Evolutionary conservation across 2,888 invertebrate genomes (phyloP).

Genomic region (Limnephilus marmoratus): DNA sequence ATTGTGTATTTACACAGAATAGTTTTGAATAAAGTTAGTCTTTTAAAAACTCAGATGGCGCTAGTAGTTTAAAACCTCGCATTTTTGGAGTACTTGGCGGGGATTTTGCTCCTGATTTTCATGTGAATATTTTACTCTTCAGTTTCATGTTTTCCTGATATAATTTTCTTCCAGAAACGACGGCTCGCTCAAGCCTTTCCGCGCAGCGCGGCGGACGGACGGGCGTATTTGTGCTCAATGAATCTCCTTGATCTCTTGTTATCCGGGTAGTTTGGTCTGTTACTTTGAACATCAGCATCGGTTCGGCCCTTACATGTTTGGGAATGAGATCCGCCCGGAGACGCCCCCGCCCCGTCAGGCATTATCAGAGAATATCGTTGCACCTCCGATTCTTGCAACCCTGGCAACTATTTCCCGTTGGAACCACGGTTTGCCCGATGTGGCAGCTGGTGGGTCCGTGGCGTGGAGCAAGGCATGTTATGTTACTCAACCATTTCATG

Average conservation of each 20-base stretch:
- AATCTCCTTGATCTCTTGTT: neutral
- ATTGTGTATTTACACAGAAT: neutral
- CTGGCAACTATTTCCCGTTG: neutral
- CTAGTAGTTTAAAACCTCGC: neutral
- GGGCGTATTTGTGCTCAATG: neutral
- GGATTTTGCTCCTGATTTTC: neutral
- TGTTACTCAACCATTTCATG: neutral
- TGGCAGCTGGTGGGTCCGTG: neutral
- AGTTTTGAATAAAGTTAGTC: neutral
- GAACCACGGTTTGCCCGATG: neutral
- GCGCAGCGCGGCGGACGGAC: too few species aligned
- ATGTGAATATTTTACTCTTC: neutral
- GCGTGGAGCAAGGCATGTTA: neutral
- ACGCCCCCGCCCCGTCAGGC: neutral
- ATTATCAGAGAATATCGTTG: neutral
- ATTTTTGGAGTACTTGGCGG: neutral
- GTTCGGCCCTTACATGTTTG: neutral
- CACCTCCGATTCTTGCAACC: neutral
- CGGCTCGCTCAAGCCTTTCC: neutral
- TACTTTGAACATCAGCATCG: neutral
- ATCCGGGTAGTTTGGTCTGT: neutral
- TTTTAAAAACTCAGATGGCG: neutral
- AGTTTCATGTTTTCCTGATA: neutral
- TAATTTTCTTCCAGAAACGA: neutral
- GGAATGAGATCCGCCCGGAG: neutral